Conservation (phyloP, 2,113 vertebrate genomes). For the Notiomystis cincta region DNA sequence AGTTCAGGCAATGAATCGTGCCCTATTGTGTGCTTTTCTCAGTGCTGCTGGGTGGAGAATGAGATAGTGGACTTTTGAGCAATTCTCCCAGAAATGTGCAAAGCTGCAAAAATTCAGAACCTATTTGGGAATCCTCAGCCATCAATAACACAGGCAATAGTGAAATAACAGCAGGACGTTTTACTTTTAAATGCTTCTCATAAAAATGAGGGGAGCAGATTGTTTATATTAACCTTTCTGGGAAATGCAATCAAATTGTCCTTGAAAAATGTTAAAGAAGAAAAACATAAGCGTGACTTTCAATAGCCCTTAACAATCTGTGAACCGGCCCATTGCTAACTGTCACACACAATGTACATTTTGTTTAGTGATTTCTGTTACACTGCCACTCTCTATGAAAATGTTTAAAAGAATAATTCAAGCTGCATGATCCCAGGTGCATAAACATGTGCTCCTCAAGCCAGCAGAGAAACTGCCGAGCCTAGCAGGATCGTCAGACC, state of each 20-base stretch:
- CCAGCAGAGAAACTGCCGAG: slow-evolving; percentile 55
- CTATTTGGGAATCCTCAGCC: slow-evolving; percentile 52
- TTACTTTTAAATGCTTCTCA: slow-evolving; percentile 64
- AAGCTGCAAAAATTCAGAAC: slow-evolving; percentile 51
- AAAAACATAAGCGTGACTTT: slow-evolving; percentile 66
- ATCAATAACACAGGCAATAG: slow-evolving; percentile 62
- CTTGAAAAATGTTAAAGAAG: slow-evolving; percentile 67
- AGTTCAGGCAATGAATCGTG: background rate
- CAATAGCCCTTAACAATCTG: slow-evolving; percentile 69
- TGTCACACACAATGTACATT: slow-evolving; percentile 70
- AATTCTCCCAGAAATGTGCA: slow-evolving; percentile 51
- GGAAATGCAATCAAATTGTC: slow-evolving; percentile 68
- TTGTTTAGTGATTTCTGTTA: slow-evolving; percentile 67
- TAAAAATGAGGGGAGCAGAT: slow-evolving; percentile 67
- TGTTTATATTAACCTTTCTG: slow-evolving; percentile 70
- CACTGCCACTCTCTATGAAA: slow-evolving; percentile 64
- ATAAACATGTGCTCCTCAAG: slow-evolving; percentile 39
- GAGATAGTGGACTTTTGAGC: background rate
- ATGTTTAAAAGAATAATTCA: slow-evolving; percentile 70
- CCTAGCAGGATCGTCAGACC: slow-evolving; percentile 42
- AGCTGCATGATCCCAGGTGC: slow-evolving; percentile 62
- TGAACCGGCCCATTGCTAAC: slow-evolving; percentile 62
- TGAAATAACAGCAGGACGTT: slow-evolving; percentile 59
- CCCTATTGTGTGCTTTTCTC: background rate
- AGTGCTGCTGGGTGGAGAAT: background rate